phyloP scores from a whole-genome alignment of 2,113 vertebrate species.

The Helogale parvula region DNA sequence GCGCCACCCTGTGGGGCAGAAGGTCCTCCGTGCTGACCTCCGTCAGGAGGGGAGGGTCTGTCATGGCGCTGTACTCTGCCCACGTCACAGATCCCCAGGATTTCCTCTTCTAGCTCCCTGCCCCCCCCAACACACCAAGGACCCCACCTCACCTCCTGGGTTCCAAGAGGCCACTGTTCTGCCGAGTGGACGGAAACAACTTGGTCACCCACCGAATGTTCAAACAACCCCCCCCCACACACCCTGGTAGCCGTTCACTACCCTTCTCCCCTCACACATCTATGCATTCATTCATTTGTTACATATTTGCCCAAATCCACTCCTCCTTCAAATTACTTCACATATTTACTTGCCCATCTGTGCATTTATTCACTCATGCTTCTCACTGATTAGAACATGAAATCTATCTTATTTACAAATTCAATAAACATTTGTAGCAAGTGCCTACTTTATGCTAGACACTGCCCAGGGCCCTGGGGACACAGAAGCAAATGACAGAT shows the following conservation, averaged over 20 bases:
- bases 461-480: not conserved
- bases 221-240: not conserved
- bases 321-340: not conserved
- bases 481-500: not conserved
- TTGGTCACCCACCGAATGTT: not conserved
- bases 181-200: not conserved
- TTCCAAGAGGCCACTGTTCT: not conserved
- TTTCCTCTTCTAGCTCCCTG: too few relatives aligned
- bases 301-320: not conserved
- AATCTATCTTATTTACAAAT: not conserved
- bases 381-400: not conserved
- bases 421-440: not conserved
- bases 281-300: accelerated
- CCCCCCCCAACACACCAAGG: not conserved
- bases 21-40: not conserved
- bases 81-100: too few relatives aligned
- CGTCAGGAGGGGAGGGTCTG: not conserved
- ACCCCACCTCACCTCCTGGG: not conserved
- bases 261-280: not conserved
- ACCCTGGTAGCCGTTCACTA: not conserved
- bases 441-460: not conserved
- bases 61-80: accelerated
- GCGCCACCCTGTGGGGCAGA: accelerated
- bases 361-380: not conserved
- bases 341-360: not conserved